phyloP scores from a whole-genome alignment of 1,140 invertebrate species.

The Daktulosphaira vitifoliae region DNA sequence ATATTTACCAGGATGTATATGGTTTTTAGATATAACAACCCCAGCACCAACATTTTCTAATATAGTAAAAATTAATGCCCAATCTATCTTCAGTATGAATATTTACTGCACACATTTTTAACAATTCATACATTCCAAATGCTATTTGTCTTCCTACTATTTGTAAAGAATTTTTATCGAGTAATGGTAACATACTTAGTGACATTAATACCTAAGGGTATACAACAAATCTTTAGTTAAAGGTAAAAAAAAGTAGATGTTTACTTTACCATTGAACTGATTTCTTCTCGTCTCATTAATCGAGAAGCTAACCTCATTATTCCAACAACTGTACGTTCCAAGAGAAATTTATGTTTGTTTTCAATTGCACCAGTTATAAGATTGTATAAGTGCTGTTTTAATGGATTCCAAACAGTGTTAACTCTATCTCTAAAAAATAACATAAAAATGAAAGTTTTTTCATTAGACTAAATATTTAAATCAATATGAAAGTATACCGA shows the following conservation, averaged over 20 bases:
- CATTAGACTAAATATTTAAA: background rate
- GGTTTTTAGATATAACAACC: constrained; percentile 54
- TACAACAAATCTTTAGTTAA: background rate
- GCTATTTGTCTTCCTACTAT: constrained; percentile 71
- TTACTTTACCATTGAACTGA: constrained; percentile 56
- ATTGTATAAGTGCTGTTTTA: constrained; percentile 71
- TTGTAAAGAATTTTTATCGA: constrained; percentile 62
- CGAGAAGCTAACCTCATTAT: constrained; percentile 78
- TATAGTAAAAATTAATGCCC: constrained; percentile 84
- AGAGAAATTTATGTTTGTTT: constrained; percentile 66
- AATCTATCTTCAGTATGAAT: constrained; percentile 87
- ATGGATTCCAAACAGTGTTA: constrained; percentile 69
- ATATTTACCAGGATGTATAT: too few species aligned
- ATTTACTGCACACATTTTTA: constrained; percentile 91
- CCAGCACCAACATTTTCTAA: constrained; percentile 91
- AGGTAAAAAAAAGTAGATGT: too few species aligned
- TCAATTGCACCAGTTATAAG: constrained; percentile 64
- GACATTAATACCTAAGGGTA: constrained; percentile 51
- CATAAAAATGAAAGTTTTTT: constrained; percentile 8
- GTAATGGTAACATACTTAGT: constrained; percentile 60
- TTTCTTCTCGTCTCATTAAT: constrained; percentile 77
- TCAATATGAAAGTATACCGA: background rate
- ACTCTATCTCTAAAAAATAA: constrained; percentile 75
- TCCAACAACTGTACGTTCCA: constrained; percentile 81
- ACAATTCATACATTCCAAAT: constrained; percentile 78